These are phyloP conservation scores for Platysternon megacephalum DNA, from an alignment of 2,113 vertebrate genomes.

Conservation along the genomic window DNA sequence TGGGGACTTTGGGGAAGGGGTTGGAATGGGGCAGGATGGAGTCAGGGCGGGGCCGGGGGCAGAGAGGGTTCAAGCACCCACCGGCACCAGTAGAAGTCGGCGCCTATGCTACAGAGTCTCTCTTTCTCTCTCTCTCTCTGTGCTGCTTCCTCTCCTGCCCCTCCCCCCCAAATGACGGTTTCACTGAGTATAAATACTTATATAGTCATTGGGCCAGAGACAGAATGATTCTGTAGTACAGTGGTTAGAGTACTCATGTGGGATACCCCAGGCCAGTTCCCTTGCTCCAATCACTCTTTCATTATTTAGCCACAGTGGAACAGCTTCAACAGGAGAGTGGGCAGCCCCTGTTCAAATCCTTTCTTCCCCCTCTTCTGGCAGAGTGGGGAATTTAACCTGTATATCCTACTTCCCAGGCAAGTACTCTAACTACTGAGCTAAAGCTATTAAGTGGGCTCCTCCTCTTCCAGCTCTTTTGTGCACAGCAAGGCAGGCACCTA, in stretches of 20 bases:
- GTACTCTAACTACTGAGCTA: not conserved
- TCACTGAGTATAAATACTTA: not conserved
- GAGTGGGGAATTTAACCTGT: not conserved
- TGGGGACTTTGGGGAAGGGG: no score
- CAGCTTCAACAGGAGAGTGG: not conserved
- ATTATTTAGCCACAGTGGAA: not conserved
- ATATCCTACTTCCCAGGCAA: not conserved
- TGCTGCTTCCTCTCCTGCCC: not conserved
- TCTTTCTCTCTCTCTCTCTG: not conserved
- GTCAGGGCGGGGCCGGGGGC: no score
- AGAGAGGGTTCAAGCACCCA: no score
- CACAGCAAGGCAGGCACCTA: not conserved
- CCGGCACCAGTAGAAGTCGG: no score
- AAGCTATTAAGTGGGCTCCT: not conserved
- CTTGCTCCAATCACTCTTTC: not conserved
- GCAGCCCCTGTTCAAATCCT: not conserved
- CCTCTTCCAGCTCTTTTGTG: not conserved
- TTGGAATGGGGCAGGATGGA: no score
- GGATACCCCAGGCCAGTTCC: not conserved
- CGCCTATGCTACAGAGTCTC: no score
- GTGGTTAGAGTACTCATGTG: not conserved
- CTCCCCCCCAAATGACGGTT: not conserved
- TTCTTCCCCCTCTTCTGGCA: not conserved
- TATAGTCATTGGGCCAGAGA: not conserved
- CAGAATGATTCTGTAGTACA: not conserved